These are phyloP conservation scores for Gymnodraco acuticeps DNA, from an alignment of 2,797 vertebrate species.

Conservation along the genomic window DNA sequence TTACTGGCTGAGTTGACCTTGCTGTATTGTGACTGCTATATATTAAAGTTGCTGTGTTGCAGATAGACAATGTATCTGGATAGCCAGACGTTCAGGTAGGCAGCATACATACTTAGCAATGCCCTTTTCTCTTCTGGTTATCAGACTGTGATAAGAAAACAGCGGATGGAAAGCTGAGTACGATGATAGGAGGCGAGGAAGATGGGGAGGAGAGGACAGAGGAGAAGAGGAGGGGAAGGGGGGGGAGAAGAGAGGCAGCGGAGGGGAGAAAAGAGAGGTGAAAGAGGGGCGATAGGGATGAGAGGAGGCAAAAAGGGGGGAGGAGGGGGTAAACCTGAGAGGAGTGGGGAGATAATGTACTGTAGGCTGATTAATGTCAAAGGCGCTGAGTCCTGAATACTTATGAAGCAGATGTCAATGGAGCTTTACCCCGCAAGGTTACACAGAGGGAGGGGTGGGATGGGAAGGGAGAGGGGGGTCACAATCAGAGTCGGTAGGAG, in stretches of 20 bases:
- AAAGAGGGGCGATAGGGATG: slow-evolving; percentile 69
- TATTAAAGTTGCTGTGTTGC: slow-evolving; percentile 41
- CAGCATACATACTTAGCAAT: slow-evolving; percentile 56
- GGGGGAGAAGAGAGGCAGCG: slow-evolving; percentile 32
- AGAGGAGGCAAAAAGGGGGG: slow-evolving; percentile 61
- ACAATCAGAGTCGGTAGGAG: slow-evolving; percentile 33
- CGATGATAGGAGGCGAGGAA: slow-evolving; percentile 54
- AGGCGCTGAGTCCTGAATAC: slow-evolving; percentile 83
- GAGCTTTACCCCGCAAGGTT: slow-evolving; percentile 82
- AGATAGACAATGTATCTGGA: slow-evolving; percentile 56
- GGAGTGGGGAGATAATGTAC: slow-evolving; percentile 80
- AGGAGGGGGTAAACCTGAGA: slow-evolving; percentile 44
- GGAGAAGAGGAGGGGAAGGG: slow-evolving; percentile 6
- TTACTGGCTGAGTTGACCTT: slow-evolving; percentile 39
- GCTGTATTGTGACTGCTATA: slow-evolving; percentile 31
- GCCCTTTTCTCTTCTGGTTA: slow-evolving; percentile 70
- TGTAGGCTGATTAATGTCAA: slow-evolving; percentile 83
- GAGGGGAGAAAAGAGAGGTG: slow-evolving; percentile 44
- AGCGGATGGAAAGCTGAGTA: slow-evolving; percentile 58
- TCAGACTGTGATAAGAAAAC: slow-evolving; percentile 72
- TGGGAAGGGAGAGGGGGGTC: slow-evolving; percentile 23
- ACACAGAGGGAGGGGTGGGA: slow-evolving; percentile 68
- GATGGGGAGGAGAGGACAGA: slow-evolving; percentile 20
- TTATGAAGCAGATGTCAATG: slow-evolving; percentile 84
- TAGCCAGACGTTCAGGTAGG: slow-evolving; percentile 57